Evolutionary conservation across 2,797 vertebrate genomes (phyloP).

Genomic region (Mormyrus hasselquistii): DNA sequence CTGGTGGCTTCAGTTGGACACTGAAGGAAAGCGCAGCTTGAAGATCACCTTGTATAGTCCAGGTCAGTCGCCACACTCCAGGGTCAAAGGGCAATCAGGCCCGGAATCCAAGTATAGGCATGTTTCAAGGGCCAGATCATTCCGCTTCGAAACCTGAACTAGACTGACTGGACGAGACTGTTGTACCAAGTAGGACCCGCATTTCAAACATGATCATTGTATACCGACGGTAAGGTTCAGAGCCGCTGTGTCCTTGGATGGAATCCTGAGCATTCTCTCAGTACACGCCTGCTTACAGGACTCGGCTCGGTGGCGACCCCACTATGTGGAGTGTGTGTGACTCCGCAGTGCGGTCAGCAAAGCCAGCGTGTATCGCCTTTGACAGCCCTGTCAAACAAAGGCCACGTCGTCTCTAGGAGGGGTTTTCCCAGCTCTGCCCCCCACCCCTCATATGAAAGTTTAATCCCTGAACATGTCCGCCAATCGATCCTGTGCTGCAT

Average conservation of each 20-base stretch:
- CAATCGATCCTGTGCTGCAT: conserved; percentile 42
- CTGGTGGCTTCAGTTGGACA: not conserved
- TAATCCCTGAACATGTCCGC: conserved; percentile 43
- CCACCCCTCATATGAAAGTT: not conserved
- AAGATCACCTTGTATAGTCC: not conserved
- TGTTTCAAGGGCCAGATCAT: not conserved
- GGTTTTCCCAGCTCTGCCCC: not conserved
- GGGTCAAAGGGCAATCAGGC: not conserved
- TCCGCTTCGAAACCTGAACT: not conserved
- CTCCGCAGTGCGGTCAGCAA: conserved; percentile 11
- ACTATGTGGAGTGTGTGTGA: not conserved
- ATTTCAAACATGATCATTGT: not conserved
- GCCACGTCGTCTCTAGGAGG: conserved; percentile 21
- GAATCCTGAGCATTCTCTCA: not conserved
- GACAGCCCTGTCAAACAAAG: conserved; percentile 47
- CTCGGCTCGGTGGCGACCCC: not conserved
- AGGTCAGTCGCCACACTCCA: not conserved
- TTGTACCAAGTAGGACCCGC: not conserved
- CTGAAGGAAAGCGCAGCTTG: not conserved
- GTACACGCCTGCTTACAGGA: not conserved
- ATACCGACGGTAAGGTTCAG: not conserved
- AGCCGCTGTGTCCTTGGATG: not conserved
- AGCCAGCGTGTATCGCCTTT: conserved; percentile 43
- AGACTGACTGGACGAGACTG: not conserved
- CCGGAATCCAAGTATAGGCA: not conserved